Percentiles rank a stretch among this genome's conserved stretches.
Conservation (phyloP, 2,888 invertebrate species). For the Ichneumoninae sp. region DNA sequence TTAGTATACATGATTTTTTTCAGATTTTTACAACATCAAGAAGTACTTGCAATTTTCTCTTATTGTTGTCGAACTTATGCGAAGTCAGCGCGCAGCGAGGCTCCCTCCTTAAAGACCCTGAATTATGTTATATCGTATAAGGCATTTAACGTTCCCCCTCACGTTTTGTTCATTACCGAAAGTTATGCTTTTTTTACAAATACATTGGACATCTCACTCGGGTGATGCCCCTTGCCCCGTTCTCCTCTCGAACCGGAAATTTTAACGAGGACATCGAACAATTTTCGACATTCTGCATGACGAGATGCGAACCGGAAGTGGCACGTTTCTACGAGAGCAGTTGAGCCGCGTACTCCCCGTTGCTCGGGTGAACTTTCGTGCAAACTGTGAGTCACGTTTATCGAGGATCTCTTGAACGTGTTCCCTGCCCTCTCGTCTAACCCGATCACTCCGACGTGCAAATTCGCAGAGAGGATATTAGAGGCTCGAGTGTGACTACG, state of each 20-base stretch:
- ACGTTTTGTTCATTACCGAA: no score
- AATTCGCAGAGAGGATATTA: conserved; percentile 31
- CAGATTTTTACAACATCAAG: no score
- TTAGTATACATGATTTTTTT: no score
- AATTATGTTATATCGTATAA: no score
- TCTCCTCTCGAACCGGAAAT: background rate
- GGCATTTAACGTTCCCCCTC: no score
- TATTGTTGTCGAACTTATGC: no score
- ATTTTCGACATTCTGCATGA: conserved; percentile 9
- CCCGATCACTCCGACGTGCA: conserved; percentile 29
- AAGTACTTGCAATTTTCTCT: no score
- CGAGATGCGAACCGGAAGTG: conserved; percentile 21
- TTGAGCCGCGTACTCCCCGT: conserved; percentile 16
- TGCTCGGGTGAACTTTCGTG: conserved; percentile 30
- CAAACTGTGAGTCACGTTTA: conserved; percentile 39
- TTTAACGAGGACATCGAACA: background rate
- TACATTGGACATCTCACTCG: no score
- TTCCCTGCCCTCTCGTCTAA: conserved; percentile 18
- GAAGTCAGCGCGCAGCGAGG: no score
- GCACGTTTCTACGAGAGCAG: conserved; percentile 23
- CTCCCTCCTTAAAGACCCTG: no score
- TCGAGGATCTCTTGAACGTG: conserved; percentile 31
- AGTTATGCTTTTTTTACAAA: no score
- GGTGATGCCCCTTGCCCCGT: no score
- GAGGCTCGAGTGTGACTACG: conserved; percentile 26